Conservation (phyloP, 2,113 vertebrate genomes). For the Prietella phreatophila region DNA sequence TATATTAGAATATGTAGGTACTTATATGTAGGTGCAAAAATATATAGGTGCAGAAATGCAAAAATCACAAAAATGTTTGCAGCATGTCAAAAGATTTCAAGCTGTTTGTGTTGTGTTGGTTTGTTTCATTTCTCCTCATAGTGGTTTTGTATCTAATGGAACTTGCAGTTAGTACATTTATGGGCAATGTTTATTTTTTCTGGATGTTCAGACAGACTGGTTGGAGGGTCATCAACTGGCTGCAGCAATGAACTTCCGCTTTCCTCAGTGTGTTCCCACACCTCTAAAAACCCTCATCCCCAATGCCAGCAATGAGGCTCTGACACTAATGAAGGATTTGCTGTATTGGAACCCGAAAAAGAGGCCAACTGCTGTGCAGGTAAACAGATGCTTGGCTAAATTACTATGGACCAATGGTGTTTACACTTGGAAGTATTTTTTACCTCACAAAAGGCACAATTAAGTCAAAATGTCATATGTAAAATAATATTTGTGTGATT, state of each 20-base stretch:
- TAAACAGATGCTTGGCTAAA: constrained; percentile 51
- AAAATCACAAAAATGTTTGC: neutral
- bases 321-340: constrained; percentile 87
- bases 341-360: constrained; percentile 95
- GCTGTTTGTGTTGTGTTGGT: neutral
- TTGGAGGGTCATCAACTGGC: constrained; percentile 92
- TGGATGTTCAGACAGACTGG: constrained; percentile 83
- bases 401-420: neutral
- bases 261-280: constrained; percentile 92
- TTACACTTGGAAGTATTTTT: neutral
- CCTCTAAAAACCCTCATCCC: constrained; percentile 95
- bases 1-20: neutral
- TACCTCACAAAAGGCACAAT: neutral
- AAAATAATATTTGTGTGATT: neutral
- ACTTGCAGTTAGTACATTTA: neutral
- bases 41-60: neutral
- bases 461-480: neutral
- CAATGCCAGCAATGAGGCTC: constrained; percentile 90
- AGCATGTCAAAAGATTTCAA: neutral
- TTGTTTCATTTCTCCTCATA: too few species aligned
- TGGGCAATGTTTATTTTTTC: constrained; percentile 34
- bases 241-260: constrained; percentile 92
- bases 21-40: neutral
- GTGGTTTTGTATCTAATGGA: neutral
- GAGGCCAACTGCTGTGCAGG: constrained; percentile 90